Evolutionary conservation across 2,888 invertebrate species (phyloP), one percentile per base, ranked within the genome.

Genomic region (Sarcophaga subvicina): DNA sequence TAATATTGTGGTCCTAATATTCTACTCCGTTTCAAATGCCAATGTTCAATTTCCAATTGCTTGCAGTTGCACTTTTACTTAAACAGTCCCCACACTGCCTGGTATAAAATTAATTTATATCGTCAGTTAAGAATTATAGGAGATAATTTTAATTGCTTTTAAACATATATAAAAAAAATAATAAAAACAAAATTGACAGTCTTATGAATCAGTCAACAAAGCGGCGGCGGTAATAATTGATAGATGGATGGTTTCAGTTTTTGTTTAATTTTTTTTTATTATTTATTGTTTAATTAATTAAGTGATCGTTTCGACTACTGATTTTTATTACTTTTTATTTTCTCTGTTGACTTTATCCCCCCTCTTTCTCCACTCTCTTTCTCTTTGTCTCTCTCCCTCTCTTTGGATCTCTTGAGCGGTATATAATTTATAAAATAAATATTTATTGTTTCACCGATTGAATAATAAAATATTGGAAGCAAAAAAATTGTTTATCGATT

Each of bases 261-360:
- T 62, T 62, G 10, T 62, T 62, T 62, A 1, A 10, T 71, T 71
- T 54, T 37, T 10, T 37, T 2, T 37, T 37, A 37, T 37, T 37
- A 37, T 37, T 10, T 37, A 37, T 37, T 37, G 37, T 80, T 73
- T 83, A 86, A 83, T 82, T 86, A 80, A 82, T 86, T 83, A 72
- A 86, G 77, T 83, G 76, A 75, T 78, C 78, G 64, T 76, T 76
- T 76, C 71, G 83, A 76, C 80, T 86, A 83, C 83, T 83, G 86
- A 83, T 80, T 86, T 79, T 73, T 59, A 47, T 25, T 60, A 70
- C 37, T 4, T 25, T 63, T 76, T 63, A 69, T 22, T 66, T 64
- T 54, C 54, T 49, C 63, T 45, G 37, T 80, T 59, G 37, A 37
- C 14, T 49, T 49, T 14, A 49, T 14, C 14, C 14, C 14, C 54